Conservation (phyloP, 2,113 vertebrate genomes). For the Pelobates fuscus region DNA sequence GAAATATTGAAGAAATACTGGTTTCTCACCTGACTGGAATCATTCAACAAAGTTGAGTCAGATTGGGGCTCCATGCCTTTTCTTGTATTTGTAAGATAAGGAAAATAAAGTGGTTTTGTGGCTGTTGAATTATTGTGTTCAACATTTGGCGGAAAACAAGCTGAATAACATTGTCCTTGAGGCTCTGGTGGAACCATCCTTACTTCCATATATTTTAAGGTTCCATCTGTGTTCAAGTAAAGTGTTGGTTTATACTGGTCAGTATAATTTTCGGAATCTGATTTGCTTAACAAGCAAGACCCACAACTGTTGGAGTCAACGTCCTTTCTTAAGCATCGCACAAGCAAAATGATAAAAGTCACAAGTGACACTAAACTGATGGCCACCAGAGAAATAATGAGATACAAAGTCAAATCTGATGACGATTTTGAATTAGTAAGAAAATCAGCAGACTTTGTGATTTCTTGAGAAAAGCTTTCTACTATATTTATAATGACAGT, state of each 20-base stretch:
- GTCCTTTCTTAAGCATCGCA: constrained; percentile 66
- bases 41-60: constrained; percentile 59
- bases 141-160: constrained; percentile 74
- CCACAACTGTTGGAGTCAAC: constrained; percentile 7
- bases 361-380: constrained; percentile 73
- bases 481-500: constrained; percentile 80
- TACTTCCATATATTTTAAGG: constrained; percentile 84
- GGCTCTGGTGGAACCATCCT: constrained; percentile 57
- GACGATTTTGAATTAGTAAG: constrained; percentile 63
- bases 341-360: constrained; percentile 68
- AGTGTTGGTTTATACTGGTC: constrained; percentile 59
- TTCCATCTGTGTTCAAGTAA: constrained; percentile 83
- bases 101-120: constrained; percentile 69
- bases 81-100: constrained; percentile 59
- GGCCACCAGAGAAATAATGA: constrained; percentile 72
- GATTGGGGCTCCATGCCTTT: constrained; percentile 56
- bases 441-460: constrained; percentile 65
- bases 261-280: background rate
- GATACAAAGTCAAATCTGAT: constrained; percentile 64
- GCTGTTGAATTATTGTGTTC: constrained; percentile 73
- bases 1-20: too few species aligned
- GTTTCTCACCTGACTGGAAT: constrained; percentile 70
- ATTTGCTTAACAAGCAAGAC: constrained; percentile 10
- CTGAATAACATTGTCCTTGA: constrained; percentile 79
- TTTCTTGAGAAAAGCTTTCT: constrained; percentile 70